phyloP scores from a whole-genome alignment of 2,113 vertebrate species.

The Hipposideros armiger region DNA sequence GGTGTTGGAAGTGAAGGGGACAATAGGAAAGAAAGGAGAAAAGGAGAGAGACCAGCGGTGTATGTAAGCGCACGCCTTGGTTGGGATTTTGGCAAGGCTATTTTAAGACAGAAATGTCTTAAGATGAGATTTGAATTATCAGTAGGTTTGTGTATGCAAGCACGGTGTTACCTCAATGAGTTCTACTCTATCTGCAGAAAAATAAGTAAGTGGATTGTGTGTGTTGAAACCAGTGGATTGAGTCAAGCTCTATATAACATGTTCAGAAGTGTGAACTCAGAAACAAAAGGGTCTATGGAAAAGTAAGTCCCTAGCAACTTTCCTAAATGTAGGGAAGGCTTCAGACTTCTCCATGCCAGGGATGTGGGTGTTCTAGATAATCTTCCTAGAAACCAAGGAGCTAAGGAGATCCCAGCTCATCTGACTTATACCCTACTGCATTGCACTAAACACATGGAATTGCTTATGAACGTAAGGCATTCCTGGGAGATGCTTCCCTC shows the following conservation, averaged over 20 bases:
- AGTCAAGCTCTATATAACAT: background rate
- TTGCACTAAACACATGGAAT: background rate
- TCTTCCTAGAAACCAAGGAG: background rate
- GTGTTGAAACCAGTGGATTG: background rate
- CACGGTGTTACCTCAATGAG: background rate
- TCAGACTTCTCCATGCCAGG: background rate
- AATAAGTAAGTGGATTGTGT: background rate
- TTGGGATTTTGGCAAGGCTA: background rate
- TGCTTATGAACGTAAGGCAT: background rate
- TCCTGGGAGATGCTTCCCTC: background rate
- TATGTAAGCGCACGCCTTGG: rapidly evolving
- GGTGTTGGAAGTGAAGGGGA: background rate
- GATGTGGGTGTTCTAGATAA: background rate
- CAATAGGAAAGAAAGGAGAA: background rate
- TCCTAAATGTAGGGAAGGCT: background rate
- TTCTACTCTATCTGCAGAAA: background rate
- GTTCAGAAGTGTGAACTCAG: background rate
- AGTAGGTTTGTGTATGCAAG: background rate
- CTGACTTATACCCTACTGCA: background rate
- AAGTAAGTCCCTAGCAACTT: background rate
- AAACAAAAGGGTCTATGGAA: background rate
- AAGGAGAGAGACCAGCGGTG: background rate
- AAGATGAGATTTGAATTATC: background rate
- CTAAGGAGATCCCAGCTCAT: background rate
- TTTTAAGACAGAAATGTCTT: background rate